These are phyloP conservation scores for Stomatorhinus ivindoensis DNA, from an alignment of 2,113 vertebrate genomes.

Conservation along the genomic window DNA sequence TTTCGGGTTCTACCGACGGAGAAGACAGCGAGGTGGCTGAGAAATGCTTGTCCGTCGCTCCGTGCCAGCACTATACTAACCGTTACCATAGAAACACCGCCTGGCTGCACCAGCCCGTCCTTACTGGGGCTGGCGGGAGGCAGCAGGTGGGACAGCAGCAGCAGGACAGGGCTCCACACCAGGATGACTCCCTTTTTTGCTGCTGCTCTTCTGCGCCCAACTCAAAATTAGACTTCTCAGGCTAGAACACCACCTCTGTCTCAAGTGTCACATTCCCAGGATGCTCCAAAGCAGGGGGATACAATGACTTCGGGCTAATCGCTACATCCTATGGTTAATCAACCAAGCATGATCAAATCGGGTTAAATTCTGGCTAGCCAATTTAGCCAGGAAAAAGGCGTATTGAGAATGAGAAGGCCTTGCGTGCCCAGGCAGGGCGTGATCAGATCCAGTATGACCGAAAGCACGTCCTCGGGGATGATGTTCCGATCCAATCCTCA, in stretches of 20 bases:
- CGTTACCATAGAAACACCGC: neutral
- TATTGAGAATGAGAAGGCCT: neutral
- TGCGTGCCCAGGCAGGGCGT: neutral
- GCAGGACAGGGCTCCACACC: neutral
- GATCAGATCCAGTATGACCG: neutral
- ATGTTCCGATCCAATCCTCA: neutral
- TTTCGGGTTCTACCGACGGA: neutral
- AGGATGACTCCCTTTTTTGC: neutral
- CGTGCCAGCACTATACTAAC: neutral
- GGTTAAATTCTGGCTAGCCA: neutral
- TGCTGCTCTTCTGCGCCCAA: neutral
- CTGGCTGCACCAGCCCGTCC: neutral
- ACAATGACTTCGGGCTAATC: neutral
- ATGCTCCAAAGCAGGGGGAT: neutral
- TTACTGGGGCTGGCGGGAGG: neutral
- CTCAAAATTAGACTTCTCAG: neutral
- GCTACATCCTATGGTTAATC: neutral
- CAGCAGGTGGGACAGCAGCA: neutral
- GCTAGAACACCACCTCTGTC: neutral
- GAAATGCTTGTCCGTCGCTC: neutral
- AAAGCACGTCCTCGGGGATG: neutral
- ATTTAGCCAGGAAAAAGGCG: neutral
- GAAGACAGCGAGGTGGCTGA: neutral
- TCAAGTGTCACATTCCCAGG: neutral
- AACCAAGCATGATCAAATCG: neutral